These are phyloP conservation scores for Philantomba maxwellii DNA, from an alignment of 2,113 vertebrate species.

Conservation along the genomic window DNA sequence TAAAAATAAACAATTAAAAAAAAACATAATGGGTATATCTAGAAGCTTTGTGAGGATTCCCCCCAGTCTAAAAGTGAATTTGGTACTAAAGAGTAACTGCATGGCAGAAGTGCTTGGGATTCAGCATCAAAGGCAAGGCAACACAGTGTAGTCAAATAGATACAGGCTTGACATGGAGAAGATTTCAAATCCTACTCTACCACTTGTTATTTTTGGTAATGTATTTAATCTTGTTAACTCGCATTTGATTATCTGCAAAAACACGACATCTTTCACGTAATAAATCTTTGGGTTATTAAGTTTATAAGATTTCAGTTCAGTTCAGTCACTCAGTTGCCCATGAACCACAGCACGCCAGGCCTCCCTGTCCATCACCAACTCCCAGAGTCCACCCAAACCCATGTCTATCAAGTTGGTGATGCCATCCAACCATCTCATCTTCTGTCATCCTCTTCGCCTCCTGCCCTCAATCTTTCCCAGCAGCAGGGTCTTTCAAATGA, in stretches of 20 bases:
- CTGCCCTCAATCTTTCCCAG: too few species aligned
- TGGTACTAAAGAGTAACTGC: background rate
- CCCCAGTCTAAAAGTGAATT: background rate
- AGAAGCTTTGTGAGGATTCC: background rate
- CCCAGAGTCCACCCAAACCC: too few species aligned
- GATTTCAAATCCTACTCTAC: background rate
- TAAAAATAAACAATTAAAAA: background rate
- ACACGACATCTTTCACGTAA: background rate
- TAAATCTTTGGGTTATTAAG: background rate
- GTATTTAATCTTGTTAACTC: background rate
- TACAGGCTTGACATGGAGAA: background rate
- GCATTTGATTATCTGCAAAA: background rate
- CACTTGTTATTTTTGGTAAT: background rate
- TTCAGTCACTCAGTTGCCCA: too few species aligned
- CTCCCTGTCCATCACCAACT: too few species aligned
- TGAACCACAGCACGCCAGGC: fast-evolving
- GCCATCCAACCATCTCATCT: too few species aligned
- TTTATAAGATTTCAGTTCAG: background rate
- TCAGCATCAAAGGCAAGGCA: background rate
- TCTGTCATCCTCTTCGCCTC: fast-evolving
- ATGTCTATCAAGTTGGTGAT: too few species aligned
- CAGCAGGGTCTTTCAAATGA: too few species aligned
- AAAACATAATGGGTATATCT: background rate
- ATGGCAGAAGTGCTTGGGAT: background rate
- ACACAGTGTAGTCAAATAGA: background rate